Base-by-base conservation (phyloP, 2,113 vertebrate species). In the Ia io region DNA sequence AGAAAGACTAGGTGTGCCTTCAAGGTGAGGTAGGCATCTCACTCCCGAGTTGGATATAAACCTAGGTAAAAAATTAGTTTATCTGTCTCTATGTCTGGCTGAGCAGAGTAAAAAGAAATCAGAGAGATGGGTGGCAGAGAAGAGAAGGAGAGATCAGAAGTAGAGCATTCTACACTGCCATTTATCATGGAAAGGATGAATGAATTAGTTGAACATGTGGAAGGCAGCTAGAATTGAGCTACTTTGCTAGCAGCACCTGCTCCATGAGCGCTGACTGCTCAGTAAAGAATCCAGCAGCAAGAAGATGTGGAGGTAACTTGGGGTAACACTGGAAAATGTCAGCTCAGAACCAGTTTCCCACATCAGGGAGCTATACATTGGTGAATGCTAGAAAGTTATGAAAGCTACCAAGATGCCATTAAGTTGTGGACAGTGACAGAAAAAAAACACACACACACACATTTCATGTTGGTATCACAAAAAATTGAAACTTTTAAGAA, bases 401-500 rank as follows among this genome's bases (percentile, higher is more conserved):
- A 6, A 77, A 91, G 83, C 53, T 94, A 30, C 14, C 67, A 88
- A 88, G 14, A 85, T 94, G 30, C 17, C 40, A 91, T 77, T 88
- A 78, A 88, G 5, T 59, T 91, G 25, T 91, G 16, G 40, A 84
- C 25, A 90, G 11, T 82, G 49, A 84, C 5, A 49, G 28, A n/a
- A 18, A 78, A 71, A 28, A 80, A 2, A 77, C 5, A 53, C 51
- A 56, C 51, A 63, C 5, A 14, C 87, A 97, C 87, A 5, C 16
- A 95, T 90, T 90, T 88, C 77, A 92, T 93, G 51, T 30, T 59
- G 25, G 44, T 59, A 71, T 32, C 84, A 87, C 30, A 92, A 91
- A 65, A 90, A 77, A 56, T 40, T n/a, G n/a, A 86, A 92, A 88
- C 49, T 74, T 77, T 40, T 23, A 94, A 94, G 32, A 79, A 93